Base-by-base conservation (phyloP, 2,797 vertebrate genomes). In the Loriculus beryllinus region DNA sequence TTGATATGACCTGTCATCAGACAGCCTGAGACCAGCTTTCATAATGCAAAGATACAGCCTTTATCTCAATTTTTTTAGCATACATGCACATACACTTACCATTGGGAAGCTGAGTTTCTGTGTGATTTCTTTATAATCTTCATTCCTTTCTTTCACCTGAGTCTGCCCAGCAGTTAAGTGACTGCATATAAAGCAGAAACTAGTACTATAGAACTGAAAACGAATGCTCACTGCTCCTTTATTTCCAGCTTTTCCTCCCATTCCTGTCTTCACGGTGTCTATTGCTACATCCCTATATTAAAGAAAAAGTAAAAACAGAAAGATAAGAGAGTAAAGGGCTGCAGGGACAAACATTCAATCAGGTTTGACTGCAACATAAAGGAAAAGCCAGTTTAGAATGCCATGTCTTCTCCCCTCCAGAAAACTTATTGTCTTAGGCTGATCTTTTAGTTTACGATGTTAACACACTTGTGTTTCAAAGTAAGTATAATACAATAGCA, bases 191-290 rank as follows among this genome's bases (percentile, higher is more conserved):
- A 98, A 98, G 96, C 98, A 98, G 86, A 98, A 97, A 89, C 98
- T 98, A 91, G 95, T 98, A 77, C 98, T 97, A 54, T 98, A 97
- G 94, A 98, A 97, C 94, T 98, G 98, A 49, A 98, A 97, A 79
- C 98, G 98, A 95, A 98, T 97, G 95, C 97, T 98, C 52, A 98
- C 98, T 48, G 98, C 98, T 1, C 98, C 98, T 94, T 98, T 98
- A 96, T 98, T 98, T 11, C 98, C 98, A 8, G 98, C 92, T 96
- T 98, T 98, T 37, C 98, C 98, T 70, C 98, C 97, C 98, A 98
- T 98, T 70, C 98, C 98, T 3, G 98, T 98, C 97, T 98, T 98
- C 94, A 98, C 98, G 0, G 98, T 98, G 94, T 98, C 98, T 12
- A 98, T 68, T 33, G 98, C 98, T 94, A 98, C 95, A 15, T 98